phyloP scores from a whole-genome alignment of 2,113 vertebrate genomes.

The Odocoileus hemionus region DNA sequence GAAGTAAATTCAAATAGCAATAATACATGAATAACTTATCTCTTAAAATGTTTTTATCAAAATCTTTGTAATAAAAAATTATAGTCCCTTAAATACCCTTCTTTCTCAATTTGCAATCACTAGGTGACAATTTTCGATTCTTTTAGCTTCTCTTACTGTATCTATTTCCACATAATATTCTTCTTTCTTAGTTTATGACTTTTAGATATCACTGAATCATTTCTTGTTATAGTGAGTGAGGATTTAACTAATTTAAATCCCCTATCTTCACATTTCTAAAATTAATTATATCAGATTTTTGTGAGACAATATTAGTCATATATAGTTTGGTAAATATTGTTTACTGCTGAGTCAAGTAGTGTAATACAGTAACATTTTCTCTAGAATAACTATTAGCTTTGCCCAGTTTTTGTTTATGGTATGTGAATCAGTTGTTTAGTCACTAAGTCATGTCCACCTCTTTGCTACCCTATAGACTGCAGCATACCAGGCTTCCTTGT shows the following conservation, averaged over 20 bases:
- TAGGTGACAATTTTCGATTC: neutral
- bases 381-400: neutral
- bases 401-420: neutral
- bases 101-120: neutral
- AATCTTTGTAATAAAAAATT: neutral
- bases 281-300: neutral
- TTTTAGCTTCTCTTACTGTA: neutral
- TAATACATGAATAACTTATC: neutral
- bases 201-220: neutral
- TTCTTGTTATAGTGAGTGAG: neutral
- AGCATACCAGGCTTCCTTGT: neutral
- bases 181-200: neutral
- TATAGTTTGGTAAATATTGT: neutral
- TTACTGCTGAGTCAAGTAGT: neutral
- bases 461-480: neutral
- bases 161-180: neutral
- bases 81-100: neutral
- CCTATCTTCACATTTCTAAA: neutral
- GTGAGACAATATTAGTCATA: neutral
- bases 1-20: slow-evolving; percentile 13
- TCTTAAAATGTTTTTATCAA: neutral
- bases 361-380: neutral
- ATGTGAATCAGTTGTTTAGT: neutral
- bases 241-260: neutral
- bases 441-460: neutral